Base-by-base conservation (phyloP, 2,888 invertebrate genomes). In the Polydrusus tereticollis region DNA sequence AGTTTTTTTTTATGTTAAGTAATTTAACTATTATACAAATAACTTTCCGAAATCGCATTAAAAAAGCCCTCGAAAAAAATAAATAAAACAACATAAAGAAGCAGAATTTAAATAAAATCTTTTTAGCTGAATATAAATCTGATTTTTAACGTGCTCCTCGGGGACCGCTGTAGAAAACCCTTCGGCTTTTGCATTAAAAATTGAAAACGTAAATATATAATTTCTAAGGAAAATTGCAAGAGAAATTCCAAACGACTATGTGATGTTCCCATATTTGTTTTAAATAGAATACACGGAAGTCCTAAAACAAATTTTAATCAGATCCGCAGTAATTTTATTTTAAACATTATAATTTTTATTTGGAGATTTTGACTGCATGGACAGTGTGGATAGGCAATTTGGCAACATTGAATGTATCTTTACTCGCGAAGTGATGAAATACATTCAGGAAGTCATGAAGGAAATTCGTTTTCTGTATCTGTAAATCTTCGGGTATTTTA, bases 151-250 rank as follows among this genome's bases (percentile, higher is more conserved):
- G 6, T 0, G 16, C 1, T 52, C 29, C 10, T 14, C 16, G 14
- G 16, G 10, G 10, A 16, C 1, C 8, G 29, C 4, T 16, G 1
- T 2, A 21, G 8, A 52, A 50, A 29, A 52, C 29, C 29, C 52
- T 52, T 52, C 23, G 29, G 16, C 6, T 16, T 52, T 52, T 29
- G 16, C 52, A 52, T 52, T 52, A 52, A 52, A 52, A 52, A 26
- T 52, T 23, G 7, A 29, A 52, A 29, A 52, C 5, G 14, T 29
- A 52, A 52, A 29, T 52, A 52, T 29, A 52, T 26, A 52, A 52
- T 52, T 52, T 52, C 29, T 8, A 26, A 0, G 1, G 16, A 16
- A 52, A 52, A 52, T 52, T 14, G 21, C n/a, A 1, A n/a, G 10
- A n/a, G 52, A 52, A 29, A 12, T 14, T 26, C 29, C 14, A 52